phyloP scores from a whole-genome alignment of 2,797 vertebrate species.

The Melanogrammus aeglefinus region DNA sequence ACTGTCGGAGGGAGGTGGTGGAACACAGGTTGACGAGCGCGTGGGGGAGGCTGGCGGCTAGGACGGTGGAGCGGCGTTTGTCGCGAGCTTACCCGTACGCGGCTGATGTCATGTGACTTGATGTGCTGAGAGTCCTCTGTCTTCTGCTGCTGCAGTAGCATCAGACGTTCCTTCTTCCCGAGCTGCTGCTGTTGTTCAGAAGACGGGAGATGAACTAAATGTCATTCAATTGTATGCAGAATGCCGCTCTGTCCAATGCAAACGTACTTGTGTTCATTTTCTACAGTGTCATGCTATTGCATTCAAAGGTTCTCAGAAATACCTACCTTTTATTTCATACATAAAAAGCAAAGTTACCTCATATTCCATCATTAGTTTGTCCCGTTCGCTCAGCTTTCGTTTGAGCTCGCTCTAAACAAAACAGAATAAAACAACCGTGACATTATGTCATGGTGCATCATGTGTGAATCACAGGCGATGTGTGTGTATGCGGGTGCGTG shows the following conservation, averaged over 20 bases:
- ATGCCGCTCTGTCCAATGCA: neutral
- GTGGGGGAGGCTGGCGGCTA: neutral
- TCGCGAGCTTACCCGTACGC: slow-evolving; percentile 76
- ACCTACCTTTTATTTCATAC: slow-evolving; percentile 16
- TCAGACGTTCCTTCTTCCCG: slow-evolving; percentile 88
- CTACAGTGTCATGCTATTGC: neutral
- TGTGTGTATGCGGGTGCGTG: too few relatives aligned
- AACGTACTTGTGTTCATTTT: neutral
- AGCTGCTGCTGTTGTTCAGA: slow-evolving; percentile 73
- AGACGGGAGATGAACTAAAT: slow-evolving; percentile 28
- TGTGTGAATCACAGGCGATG: neutral
- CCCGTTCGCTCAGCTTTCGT: slow-evolving; percentile 87
- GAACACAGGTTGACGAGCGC: neutral
- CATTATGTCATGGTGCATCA: neutral
- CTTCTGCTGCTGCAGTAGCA: slow-evolving; percentile 89
- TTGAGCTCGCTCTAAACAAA: slow-evolving; percentile 84
- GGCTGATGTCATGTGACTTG: slow-evolving; percentile 77
- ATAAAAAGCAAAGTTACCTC: slow-evolving; percentile 72
- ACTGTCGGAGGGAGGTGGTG: slow-evolving; percentile 39
- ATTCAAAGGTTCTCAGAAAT: slow-evolving; percentile 8
- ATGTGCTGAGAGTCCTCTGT: slow-evolving; percentile 85
- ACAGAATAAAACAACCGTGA: slow-evolving; percentile 18
- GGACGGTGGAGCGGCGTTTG: neutral
- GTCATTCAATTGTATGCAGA: neutral
- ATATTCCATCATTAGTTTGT: slow-evolving; percentile 84